Conservation (phyloP, 2,113 vertebrate species). For the Gracilinanus agilis region DNA sequence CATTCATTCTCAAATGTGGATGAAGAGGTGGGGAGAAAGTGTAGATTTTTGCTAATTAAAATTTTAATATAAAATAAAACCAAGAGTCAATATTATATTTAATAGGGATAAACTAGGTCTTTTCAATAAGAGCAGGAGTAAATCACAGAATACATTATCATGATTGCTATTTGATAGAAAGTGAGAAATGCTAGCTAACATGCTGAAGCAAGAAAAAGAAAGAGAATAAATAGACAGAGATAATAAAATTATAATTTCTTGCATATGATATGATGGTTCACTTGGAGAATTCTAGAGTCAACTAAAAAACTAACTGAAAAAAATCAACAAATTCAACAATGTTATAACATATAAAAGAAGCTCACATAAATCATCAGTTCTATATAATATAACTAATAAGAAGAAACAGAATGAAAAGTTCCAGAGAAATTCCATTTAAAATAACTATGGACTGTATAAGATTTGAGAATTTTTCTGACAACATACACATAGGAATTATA, state of each 20-base stretch:
- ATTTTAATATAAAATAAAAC: not conserved
- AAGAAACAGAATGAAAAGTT: not conserved
- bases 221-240: not conserved
- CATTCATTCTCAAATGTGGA: too few species aligned
- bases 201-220: not conserved
- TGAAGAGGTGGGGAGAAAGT: too few species aligned
- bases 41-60: too few species aligned
- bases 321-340: not conserved
- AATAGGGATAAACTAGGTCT: not conserved
- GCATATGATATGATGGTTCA: not conserved
- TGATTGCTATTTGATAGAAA: too few species aligned
- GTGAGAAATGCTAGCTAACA: not conserved
- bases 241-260: not conserved
- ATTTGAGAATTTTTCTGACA: not conserved
- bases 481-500: not conserved
- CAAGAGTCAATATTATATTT: not conserved
- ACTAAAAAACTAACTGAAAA: not conserved
- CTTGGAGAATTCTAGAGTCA: not conserved
- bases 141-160: not conserved
- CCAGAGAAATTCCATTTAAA: not conserved
- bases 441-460: not conserved
- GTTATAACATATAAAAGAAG: not conserved
- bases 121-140: not conserved
- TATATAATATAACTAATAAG: not conserved
- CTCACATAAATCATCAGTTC: not conserved